Evolutionary conservation across 2,888 invertebrate genomes (phyloP).

Genomic region (Lycocerus yunnanus): DNA sequence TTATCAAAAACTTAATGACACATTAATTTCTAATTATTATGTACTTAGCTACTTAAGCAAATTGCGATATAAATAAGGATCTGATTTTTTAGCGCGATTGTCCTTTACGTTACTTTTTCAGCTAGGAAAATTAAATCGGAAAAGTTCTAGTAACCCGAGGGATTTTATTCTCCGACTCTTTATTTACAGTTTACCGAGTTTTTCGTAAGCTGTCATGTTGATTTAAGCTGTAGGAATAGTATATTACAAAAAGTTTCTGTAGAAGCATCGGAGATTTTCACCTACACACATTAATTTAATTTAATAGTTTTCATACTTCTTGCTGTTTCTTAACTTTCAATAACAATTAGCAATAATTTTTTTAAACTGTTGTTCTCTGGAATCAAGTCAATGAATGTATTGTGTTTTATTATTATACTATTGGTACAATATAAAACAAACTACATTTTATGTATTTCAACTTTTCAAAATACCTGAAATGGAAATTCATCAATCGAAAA

Average conservation of each 20-base stretch:
- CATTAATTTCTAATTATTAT: too few species aligned
- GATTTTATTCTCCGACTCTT: conserved; percentile 12
- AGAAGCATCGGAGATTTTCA: conserved; percentile 8
- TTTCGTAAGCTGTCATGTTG: conserved; percentile 17
- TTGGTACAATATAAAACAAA: too few species aligned
- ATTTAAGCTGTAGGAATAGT: conserved; percentile 16
- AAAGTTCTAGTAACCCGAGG: conserved; percentile 1
- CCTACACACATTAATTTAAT: conserved; percentile 9
- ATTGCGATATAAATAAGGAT: background rate
- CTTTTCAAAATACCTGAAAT: too few species aligned
- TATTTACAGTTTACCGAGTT: conserved; percentile 12
- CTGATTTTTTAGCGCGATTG: background rate
- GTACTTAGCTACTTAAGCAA: background rate
- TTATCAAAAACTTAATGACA: too few species aligned
- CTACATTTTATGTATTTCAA: too few species aligned
- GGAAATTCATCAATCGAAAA: too few species aligned
- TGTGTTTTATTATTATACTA: too few species aligned
- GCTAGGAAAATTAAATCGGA: conserved; percentile 1
- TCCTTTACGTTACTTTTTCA: background rate
- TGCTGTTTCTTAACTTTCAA: background rate
- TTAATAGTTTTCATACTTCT: background rate
- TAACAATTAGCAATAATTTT: background rate
- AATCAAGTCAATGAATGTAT: too few species aligned
- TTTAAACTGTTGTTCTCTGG: too few species aligned
- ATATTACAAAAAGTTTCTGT: conserved; percentile 15